These are phyloP conservation scores for Acronicta alni DNA, from an alignment of 2,888 invertebrate species.

Conservation along the genomic window DNA sequence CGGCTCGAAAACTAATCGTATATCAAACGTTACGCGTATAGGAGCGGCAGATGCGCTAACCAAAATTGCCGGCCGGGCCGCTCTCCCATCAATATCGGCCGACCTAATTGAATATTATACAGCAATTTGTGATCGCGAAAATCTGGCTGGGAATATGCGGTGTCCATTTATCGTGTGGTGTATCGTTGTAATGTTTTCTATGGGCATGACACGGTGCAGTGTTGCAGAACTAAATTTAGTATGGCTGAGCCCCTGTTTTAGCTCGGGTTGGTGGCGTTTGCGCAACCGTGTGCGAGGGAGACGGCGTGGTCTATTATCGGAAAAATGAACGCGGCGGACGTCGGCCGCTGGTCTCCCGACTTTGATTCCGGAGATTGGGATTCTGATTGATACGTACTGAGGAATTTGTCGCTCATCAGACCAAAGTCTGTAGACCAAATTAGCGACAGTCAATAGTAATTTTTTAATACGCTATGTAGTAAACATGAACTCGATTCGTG, in stretches of 20 bases:
- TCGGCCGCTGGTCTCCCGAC: constrained; percentile 40
- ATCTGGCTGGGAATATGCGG: constrained; percentile 87
- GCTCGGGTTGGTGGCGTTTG: constrained; percentile 79
- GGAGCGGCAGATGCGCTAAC: constrained; percentile 84
- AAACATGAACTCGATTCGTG: too few relatives aligned
- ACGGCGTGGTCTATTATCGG: constrained; percentile 85
- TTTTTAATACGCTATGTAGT: too few relatives aligned
- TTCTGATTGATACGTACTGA: constrained; percentile 46
- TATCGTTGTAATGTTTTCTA: constrained; percentile 83
- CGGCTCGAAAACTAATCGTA: constrained; percentile 85
- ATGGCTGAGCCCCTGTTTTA: constrained; percentile 79
- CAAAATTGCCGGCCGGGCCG: constrained; percentile 81
- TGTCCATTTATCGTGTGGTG: constrained; percentile 81
- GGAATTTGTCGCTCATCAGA: constrained; percentile 38
- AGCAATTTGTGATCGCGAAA: constrained; percentile 88
- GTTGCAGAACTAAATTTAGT: constrained; percentile 85
- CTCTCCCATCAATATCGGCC: constrained; percentile 80
- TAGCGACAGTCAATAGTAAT: too few relatives aligned
- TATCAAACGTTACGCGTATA: constrained; percentile 75
- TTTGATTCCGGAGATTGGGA: constrained; percentile 54
- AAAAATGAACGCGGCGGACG: constrained; percentile 73
- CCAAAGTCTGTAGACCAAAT: not conserved
- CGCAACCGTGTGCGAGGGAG: constrained; percentile 80
- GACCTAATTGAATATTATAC: constrained; percentile 89
- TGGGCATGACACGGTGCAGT: constrained; percentile 75